Conservation (phyloP, 2,888 invertebrate genomes). For the Rosalia funebris region DNA sequence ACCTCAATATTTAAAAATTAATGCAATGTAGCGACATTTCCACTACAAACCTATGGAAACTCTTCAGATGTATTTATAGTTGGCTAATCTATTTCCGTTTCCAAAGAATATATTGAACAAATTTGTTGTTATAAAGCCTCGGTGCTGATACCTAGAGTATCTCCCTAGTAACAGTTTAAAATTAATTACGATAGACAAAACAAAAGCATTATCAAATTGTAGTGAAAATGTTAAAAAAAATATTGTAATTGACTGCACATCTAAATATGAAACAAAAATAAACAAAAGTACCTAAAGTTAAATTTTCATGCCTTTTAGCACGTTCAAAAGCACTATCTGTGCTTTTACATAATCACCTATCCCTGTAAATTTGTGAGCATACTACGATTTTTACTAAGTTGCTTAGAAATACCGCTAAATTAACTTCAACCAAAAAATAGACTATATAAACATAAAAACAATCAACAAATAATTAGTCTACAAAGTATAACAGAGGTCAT, state of each 20-base stretch:
- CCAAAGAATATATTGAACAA: background rate
- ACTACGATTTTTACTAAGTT: slow-evolving; percentile 53
- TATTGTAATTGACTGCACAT: slow-evolving; percentile 23
- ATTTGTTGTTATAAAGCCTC: too few species aligned
- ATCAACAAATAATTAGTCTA: slow-evolving; percentile 63
- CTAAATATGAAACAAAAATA: slow-evolving; percentile 34
- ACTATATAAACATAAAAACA: slow-evolving; percentile 66
- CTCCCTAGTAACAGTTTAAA: too few species aligned
- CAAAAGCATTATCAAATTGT: background rate
- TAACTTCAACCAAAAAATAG: slow-evolving; percentile 65
- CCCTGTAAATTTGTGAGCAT: slow-evolving; percentile 58
- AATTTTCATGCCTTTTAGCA: slow-evolving; percentile 11
- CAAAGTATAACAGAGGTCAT: slow-evolving; percentile 60
- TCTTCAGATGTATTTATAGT: too few species aligned
- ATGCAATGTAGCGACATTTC: slow-evolving; percentile 8
- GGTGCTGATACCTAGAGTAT: too few species aligned
- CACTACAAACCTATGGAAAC: slow-evolving; percentile 11
- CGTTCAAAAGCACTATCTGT: slow-evolving; percentile 30
- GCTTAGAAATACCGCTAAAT: slow-evolving; percentile 49
- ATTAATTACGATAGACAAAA: too few species aligned
- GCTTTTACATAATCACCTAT: slow-evolving; percentile 23
- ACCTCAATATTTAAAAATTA: slow-evolving; percentile 42
- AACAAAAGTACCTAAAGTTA: slow-evolving; percentile 28
- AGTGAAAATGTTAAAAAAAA: slow-evolving; percentile 25
- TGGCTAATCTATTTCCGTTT: background rate